Conservation (phyloP, 1,140 invertebrate genomes). For the Musca vetustissima region DNA sequence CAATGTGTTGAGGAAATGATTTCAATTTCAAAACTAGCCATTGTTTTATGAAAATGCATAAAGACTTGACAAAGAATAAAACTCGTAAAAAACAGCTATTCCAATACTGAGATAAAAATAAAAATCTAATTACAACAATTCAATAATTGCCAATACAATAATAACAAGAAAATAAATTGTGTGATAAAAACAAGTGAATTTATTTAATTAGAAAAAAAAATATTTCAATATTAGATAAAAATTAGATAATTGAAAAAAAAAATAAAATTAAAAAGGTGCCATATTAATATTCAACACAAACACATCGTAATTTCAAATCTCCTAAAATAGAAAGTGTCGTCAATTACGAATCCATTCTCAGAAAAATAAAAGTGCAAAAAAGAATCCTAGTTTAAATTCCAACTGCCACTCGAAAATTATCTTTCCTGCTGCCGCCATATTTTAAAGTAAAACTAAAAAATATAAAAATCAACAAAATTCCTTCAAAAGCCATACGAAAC, state of each 20-base stretch:
- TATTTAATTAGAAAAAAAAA: background rate
- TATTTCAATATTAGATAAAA: background rate
- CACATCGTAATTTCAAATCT: too few relatives aligned
- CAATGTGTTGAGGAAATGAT: too few relatives aligned
- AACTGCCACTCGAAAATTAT: too few relatives aligned
- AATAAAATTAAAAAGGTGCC: constrained; percentile 4
- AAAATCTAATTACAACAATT: background rate
- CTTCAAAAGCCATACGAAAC: background rate
- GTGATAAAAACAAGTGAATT: too few relatives aligned
- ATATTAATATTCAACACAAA: constrained; percentile 8
- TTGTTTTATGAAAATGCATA: constrained; percentile 53
- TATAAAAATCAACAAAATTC: background rate
- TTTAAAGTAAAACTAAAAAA: too few relatives aligned
- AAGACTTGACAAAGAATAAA: constrained; percentile 52
- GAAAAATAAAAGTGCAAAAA: background rate
- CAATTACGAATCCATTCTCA: background rate
- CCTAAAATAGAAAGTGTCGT: constrained; percentile 12
- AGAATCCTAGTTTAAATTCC: too few relatives aligned
- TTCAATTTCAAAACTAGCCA: background rate
- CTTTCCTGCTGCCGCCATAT: too few relatives aligned
- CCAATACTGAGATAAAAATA: too few relatives aligned
- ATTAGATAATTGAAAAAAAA: constrained; percentile 9
- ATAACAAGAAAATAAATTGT: too few relatives aligned
- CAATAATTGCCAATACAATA: too few relatives aligned
- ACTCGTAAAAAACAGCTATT: constrained; percentile 47